Conservation (phyloP, 2,888 invertebrate species). For the Baccha elongata region DNA sequence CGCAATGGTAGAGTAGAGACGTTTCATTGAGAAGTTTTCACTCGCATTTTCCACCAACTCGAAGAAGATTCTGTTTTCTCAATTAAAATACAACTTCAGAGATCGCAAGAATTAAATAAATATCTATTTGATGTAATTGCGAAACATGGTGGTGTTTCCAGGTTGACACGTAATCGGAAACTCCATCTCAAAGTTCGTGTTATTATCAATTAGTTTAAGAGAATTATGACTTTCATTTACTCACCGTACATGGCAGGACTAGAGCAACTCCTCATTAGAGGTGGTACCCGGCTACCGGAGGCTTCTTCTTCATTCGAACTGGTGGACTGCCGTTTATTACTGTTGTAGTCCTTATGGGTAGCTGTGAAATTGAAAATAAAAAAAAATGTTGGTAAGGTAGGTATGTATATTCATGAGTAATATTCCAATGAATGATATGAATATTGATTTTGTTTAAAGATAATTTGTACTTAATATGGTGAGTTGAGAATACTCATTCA, state of each 20-base stretch:
- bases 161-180: slow-evolving; percentile 60
- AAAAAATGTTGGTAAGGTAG: slow-evolving; percentile 14
- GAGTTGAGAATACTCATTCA: slow-evolving; percentile 49
- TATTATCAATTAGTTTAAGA: slow-evolving; percentile 55
- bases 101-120: neutral
- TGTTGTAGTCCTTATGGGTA: slow-evolving; percentile 88
- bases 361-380: slow-evolving; percentile 82
- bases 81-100: slow-evolving; percentile 7
- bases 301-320: slow-evolving; percentile 81
- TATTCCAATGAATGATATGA: slow-evolving; percentile 62
- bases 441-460: slow-evolving; percentile 52
- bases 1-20: too few relatives aligned
- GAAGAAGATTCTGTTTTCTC: slow-evolving; percentile 3
- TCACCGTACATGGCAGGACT: slow-evolving; percentile 83
- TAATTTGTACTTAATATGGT: slow-evolving; percentile 27
- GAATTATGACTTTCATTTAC: slow-evolving; percentile 72
- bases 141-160: slow-evolving; percentile 28
- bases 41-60: neutral
- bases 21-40: slow-evolving; percentile 55
- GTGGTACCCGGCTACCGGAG: slow-evolving; percentile 82
- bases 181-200: slow-evolving; percentile 55
- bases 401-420: slow-evolving; percentile 62
- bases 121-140: neutral
- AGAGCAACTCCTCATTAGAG: slow-evolving; percentile 83
- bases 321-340: slow-evolving; percentile 84